Conservation (phyloP, 2,797 vertebrate species). For the Sebastes goodei region DNA sequence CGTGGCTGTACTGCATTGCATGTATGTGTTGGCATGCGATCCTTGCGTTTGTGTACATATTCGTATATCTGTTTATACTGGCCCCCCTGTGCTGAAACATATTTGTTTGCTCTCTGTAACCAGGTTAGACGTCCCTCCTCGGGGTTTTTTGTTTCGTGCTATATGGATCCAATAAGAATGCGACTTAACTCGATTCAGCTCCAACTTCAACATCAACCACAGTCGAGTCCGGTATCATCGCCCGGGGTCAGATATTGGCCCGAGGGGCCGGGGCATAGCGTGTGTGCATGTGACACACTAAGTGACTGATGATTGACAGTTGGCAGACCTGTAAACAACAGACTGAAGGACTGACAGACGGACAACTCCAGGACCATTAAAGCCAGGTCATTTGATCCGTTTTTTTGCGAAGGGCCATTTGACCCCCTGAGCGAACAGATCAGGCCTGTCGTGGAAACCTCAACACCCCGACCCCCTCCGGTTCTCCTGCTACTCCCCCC, state of each 20-base stretch:
- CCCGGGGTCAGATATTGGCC: slow-evolving; percentile 51
- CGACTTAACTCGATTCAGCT: slow-evolving; percentile 50
- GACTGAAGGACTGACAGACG: slow-evolving; percentile 50
- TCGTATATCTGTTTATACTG: slow-evolving; percentile 50
- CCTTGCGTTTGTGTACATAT: slow-evolving; percentile 36
- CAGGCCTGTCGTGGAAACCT: slow-evolving; percentile 22
- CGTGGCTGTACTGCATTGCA: not conserved
- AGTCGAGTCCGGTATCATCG: slow-evolving; percentile 22
- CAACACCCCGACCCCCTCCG: not conserved
- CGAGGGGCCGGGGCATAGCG: not conserved
- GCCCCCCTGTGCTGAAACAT: slow-evolving; percentile 9
- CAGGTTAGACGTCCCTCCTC: slow-evolving; percentile 53
- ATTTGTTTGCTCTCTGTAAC: slow-evolving; percentile 58
- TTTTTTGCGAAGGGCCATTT: slow-evolving; percentile 41
- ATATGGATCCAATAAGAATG: slow-evolving; percentile 33
- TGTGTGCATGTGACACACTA: slow-evolving; percentile 10
- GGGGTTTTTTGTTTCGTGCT: slow-evolving; percentile 32
- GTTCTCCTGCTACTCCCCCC: not conserved
- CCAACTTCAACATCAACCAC: slow-evolving; percentile 28
- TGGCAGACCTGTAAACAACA: slow-evolving; percentile 60
- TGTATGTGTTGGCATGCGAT: slow-evolving; percentile 9
- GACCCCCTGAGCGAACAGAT: slow-evolving; percentile 48
- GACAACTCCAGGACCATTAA: slow-evolving; percentile 56
- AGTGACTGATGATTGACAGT: slow-evolving; percentile 70
- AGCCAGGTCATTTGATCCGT: slow-evolving; percentile 59